These are phyloP conservation scores for Athetis lepigone DNA, from an alignment of 2,888 invertebrate genomes.

Conservation along the genomic window DNA sequence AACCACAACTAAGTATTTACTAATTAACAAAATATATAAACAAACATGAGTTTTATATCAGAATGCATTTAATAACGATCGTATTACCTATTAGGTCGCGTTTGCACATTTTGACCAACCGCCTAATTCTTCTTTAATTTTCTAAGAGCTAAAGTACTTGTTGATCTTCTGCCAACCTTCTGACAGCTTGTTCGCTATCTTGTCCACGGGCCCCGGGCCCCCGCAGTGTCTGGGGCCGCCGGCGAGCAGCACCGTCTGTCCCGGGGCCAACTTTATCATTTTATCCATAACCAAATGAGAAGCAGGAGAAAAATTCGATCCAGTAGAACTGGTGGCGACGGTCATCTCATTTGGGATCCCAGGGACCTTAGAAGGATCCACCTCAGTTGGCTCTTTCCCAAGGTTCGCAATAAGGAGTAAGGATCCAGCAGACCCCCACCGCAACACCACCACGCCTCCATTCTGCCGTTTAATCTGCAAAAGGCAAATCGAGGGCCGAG, in stretches of 20 bases:
- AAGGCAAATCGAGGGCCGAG: constrained; percentile 22
- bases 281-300: constrained; percentile 77
- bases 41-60: not conserved
- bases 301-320: constrained; percentile 77
- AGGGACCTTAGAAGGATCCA: constrained; percentile 84
- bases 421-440: constrained; percentile 84
- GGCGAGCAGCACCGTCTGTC: constrained; percentile 80
- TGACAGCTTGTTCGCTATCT: constrained; percentile 83
- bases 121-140: not conserved
- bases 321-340: constrained; percentile 79
- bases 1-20: not conserved
- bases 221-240: constrained; percentile 85
- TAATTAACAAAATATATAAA: not conserved
- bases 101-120: not conserved
- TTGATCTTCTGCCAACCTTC: constrained; percentile 88
- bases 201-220: constrained; percentile 87
- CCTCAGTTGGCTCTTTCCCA: constrained; percentile 78
- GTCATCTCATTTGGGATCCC: constrained; percentile 83
- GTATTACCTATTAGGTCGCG: not conserved
- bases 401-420: constrained; percentile 87
- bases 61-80: not conserved
- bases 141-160: constrained; percentile 79
- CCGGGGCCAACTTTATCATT: constrained; percentile 75
- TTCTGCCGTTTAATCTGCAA: constrained; percentile 91
- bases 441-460: constrained; percentile 77